phyloP scores from a whole-genome alignment of 2,113 vertebrate species.

The Laticauda laticaudata region DNA sequence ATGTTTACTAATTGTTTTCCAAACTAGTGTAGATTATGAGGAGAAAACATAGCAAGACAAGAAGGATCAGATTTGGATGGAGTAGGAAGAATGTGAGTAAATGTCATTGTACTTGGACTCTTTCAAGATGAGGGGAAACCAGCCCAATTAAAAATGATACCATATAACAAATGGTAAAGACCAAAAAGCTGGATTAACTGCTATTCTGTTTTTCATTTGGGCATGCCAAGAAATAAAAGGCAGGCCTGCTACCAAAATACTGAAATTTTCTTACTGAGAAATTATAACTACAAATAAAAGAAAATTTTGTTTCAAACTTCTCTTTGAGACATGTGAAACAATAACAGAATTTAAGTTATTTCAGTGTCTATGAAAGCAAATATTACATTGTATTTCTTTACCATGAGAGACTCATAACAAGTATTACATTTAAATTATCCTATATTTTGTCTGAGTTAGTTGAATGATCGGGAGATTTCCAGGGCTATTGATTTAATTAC shows the following conservation, averaged over 20 bases:
- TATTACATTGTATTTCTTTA: neutral
- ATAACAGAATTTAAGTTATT: neutral
- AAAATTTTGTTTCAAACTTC: slow-evolving; percentile 7
- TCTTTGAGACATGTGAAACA: neutral
- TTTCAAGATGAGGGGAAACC: neutral
- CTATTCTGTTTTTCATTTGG: neutral
- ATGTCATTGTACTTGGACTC: neutral
- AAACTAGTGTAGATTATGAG: neutral
- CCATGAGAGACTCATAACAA: neutral
- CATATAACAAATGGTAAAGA: neutral
- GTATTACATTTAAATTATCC: neutral
- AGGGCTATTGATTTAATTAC: neutral
- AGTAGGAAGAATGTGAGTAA: neutral
- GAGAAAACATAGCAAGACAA: neutral
- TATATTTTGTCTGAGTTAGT: neutral
- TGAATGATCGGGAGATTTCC: neutral
- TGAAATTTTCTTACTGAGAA: neutral
- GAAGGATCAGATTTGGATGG: too few species aligned
- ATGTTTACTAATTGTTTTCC: neutral
- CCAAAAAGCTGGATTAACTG: neutral
- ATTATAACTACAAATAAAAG: slow-evolving; percentile 21
- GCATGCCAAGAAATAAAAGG: neutral
- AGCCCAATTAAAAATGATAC: neutral
- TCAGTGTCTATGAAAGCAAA: neutral
- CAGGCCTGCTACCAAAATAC: neutral